Evolutionary conservation across 2,888 invertebrate species (phyloP).

Genomic region (Apantesis nais): DNA sequence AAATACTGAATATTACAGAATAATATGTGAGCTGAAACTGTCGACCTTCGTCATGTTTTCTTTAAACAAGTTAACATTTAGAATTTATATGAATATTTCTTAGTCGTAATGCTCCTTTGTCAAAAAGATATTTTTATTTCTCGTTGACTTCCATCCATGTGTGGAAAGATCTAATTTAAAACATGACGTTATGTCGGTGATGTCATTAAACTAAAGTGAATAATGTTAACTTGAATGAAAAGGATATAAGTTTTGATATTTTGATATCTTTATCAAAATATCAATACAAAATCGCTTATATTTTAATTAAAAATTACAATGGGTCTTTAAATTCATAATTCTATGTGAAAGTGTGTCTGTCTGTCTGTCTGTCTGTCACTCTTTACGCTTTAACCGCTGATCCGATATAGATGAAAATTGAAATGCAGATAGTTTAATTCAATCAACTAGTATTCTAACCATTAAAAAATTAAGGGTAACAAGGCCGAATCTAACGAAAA

Average conservation of each 20-base stretch:
- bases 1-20: conserved; percentile 20
- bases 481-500: too few relatives aligned
- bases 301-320: too few relatives aligned
- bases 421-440: too few relatives aligned
- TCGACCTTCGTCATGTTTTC: conserved; percentile 7
- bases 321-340: too few relatives aligned
- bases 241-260: not conserved
- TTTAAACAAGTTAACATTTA: not conserved
- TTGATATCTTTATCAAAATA: too few relatives aligned
- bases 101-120: not conserved
- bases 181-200: not conserved
- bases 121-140: not conserved
- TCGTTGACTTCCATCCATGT: not conserved
- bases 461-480: too few relatives aligned
- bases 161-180: not conserved
- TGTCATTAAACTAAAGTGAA: not conserved
- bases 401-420: too few relatives aligned
- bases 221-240: not conserved
- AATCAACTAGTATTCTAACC: too few relatives aligned
- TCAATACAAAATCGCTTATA: too few relatives aligned
- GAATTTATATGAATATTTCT: not conserved
- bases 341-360: too few relatives aligned
- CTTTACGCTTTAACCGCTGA: too few relatives aligned
- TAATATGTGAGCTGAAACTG: conserved; percentile 23
- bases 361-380: too few relatives aligned